These are phyloP conservation scores for Scrobipalpa atriplicella DNA, from an alignment of 2,888 invertebrate species.

Conservation along the genomic window DNA sequence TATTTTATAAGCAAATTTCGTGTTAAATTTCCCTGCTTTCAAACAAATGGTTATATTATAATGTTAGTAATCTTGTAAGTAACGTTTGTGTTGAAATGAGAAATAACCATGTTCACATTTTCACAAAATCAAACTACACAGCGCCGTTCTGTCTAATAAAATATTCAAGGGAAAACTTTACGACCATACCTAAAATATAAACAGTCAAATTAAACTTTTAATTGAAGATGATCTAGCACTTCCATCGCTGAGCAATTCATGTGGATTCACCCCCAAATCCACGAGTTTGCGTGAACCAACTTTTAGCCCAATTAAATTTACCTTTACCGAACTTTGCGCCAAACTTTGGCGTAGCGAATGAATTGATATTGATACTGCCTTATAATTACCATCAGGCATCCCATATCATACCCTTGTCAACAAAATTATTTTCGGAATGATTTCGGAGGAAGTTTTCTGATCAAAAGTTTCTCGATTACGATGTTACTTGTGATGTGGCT, in stretches of 20 bases:
- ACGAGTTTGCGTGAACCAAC: neutral
- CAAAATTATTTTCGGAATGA: slow-evolving; percentile 41
- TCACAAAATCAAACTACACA: neutral
- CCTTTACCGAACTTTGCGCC: neutral
- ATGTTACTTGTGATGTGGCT: neutral
- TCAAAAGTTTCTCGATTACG: neutral
- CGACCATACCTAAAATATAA: neutral
- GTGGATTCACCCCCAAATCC: neutral
- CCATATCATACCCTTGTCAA: slow-evolving; percentile 69
- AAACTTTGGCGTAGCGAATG: neutral
- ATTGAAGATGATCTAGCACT: slow-evolving; percentile 9
- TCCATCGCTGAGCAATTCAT: neutral
- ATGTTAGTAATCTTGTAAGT: too few species aligned
- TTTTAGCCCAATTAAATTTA: slow-evolving; percentile 4
- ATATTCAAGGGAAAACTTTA: neutral
- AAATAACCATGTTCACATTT: too few species aligned
- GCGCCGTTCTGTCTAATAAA: neutral
- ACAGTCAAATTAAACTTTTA: slow-evolving; percentile 4
- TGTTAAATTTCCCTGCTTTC: too few species aligned
- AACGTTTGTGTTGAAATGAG: too few species aligned
- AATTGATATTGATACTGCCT: slow-evolving; percentile 35
- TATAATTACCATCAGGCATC: slow-evolving; percentile 67
- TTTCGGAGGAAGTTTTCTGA: slow-evolving; percentile 5
- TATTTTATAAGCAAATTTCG: too few species aligned
- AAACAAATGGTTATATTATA: too few species aligned